Evolutionary conservation across 2,797 vertebrate species (phyloP).

Genomic region (Neomorphus geoffroyi): DNA sequence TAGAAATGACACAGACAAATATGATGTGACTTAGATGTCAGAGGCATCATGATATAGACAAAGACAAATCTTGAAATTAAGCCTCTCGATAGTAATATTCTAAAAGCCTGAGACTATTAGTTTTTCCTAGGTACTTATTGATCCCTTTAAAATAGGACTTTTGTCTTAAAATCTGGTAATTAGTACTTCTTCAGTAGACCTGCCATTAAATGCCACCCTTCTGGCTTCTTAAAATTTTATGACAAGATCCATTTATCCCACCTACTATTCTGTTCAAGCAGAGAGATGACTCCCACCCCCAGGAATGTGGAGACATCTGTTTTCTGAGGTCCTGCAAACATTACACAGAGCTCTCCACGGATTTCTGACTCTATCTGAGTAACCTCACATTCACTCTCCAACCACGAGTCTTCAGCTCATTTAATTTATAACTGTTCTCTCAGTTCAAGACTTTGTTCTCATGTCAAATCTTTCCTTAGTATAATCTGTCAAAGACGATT

Average conservation of each 20-base stretch:
- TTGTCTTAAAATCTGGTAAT: not conserved
- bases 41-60: not conserved
- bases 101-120: not conserved
- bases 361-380: not conserved
- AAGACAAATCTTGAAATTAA: not conserved
- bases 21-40: not conserved
- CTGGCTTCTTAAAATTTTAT: not conserved
- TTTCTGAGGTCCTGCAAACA: not conserved
- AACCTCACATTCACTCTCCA: not conserved
- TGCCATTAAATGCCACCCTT: not conserved
- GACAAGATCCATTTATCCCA: not conserved
- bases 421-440: slow-evolving; percentile 11
- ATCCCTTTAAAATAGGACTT: not conserved
- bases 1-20: slow-evolving; percentile 4
- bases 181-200: not conserved
- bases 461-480: slow-evolving; percentile 14
- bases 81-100: not conserved
- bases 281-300: not conserved
- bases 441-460: slow-evolving; percentile 28
- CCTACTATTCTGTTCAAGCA: not conserved
- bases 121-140: not conserved
- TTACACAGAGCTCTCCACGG: not conserved
- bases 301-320: not conserved
- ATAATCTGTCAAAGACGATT: slow-evolving; percentile 15
- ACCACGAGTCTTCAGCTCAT: not conserved